Evolutionary conservation across 2,888 invertebrate species (phyloP), one percentile per base, ranked within the genome.

Genomic region (Aelia acuminata): DNA sequence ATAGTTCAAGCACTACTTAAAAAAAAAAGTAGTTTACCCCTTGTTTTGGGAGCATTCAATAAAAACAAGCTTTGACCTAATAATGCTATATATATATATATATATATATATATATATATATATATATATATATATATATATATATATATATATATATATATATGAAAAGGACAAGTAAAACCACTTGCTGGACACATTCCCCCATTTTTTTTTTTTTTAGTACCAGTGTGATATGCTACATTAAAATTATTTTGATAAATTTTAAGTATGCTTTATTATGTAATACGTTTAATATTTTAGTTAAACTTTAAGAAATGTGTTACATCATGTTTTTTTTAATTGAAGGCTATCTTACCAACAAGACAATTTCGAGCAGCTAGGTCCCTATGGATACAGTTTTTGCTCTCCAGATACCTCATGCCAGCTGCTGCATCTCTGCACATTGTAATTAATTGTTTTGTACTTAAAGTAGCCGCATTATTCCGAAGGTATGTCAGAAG

Each of bases 301-400:
- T 35, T 35, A 3, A 70, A 70, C n/a, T n/a, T n/a, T n/a, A n/a
- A 35, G 63, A 13, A n/a, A n/a, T 35, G 85, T 10, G 22, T 15
- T 75, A 92, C n/a, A n/a, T n/a, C n/a, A n/a, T n/a, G n/a, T n/a
- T n/a, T n/a, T n/a, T n/a, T n/a, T n/a, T n/a, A n/a, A n/a, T n/a
- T n/a, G n/a, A n/a, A n/a, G n/a, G n/a, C n/a, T n/a, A n/a, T n/a
- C 93, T 92, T 92, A 92, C 96, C 96, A 57, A 97, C 96, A 91
- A 98, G 94, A 92, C 98, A 98, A 93, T 98, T 99, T 91, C 98
- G 94, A 0, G 98, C 98, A 0, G 98, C 98, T 91, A 99, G 94
- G 94, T 99, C 98, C 89, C 98, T 94, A 92, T 99, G 98, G 92
- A 99, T 98, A 92, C 98, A 98, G 93, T 97, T 97, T 93, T 98